phyloP scores from a whole-genome alignment of 1,140 invertebrate species.

The Radopholus similis region DNA sequence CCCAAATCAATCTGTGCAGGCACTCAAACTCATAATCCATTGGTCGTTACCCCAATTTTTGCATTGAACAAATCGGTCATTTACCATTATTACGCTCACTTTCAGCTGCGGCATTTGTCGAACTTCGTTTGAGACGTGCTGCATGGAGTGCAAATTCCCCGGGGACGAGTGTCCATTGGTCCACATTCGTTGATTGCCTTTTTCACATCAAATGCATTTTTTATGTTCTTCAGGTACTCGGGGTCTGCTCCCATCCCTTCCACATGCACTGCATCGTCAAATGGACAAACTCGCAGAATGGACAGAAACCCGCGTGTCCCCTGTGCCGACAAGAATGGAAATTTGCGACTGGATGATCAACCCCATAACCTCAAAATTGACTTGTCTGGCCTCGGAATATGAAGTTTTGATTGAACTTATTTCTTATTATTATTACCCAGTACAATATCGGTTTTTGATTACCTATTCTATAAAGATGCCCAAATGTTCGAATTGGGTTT shows the following conservation, averaged over 20 bases:
- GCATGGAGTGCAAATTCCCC: conserved; percentile 94
- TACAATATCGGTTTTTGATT: too few relatives aligned
- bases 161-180: conserved; percentile 93
- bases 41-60: too few relatives aligned
- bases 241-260: conserved; percentile 96
- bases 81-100: too few relatives aligned
- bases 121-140: conserved; percentile 96
- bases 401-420: too few relatives aligned
- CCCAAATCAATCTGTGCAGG: too few relatives aligned
- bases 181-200: neutral
- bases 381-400: too few relatives aligned
- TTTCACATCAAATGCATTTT: conserved; percentile 6
- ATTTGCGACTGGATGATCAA: conserved; percentile 20
- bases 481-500: too few relatives aligned
- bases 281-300: conserved; percentile 86
- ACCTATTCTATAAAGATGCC: too few relatives aligned
- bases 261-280: conserved; percentile 99
- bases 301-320: conserved; percentile 81
- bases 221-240: conserved; percentile 74
- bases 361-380: too few relatives aligned
- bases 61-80: too few relatives aligned
- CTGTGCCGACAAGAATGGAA: conserved; percentile 97
- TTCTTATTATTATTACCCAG: too few relatives aligned
- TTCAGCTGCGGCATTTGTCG: conserved; percentile 99
- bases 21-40: too few relatives aligned